Base-by-base conservation (phyloP, 2,113 vertebrate species). In the Psettodes erumei region DNA sequence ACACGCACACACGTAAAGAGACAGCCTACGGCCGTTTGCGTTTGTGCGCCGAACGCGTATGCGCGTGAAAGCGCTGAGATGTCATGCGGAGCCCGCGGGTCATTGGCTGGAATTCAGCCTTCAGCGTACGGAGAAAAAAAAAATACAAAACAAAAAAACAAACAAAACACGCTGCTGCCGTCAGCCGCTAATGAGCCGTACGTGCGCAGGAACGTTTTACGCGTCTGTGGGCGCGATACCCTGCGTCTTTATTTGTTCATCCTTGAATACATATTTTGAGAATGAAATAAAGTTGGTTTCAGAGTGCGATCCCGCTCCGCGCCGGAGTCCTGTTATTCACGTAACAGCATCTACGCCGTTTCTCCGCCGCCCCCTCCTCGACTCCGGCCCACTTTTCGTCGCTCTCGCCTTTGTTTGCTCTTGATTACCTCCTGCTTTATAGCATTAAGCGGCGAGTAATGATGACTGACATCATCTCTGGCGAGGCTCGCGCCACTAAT, bases 381-480 rank as follows among this genome's bases (percentile, higher is more conserved):
- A 80, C 74, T 81, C 62, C 53, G n/a, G 78, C 77, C 83, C 80
- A 84, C 83, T 83, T 87, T 63, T 70, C n/a, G 79, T 66, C 83
- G 82, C 72, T 76, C 62, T 82, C 73, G 77, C 76, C 79, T 84
- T 85, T 81, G 76, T 85, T 84, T 86, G 63, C 77, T 80, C 79
- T 37, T 63, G 62, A 74, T 86, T 80, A 68, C 48, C 69, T 75
- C 70, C 69, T 82, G 72, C 70, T 88, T 77, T 73, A 79, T 59
- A 69, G 77, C 83, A 86, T 86, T 86, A 88, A 82, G 71, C 71
- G 61, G 43, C 88, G 79, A 91, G 81, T 89, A 88, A 87, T 78
- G 78, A 88, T 62, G 86, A 81, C 70, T 91, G 88, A 87, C 84
- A 89, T 91, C 89, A 90, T 90, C 84, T 80, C 73, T 88, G 81